Percentiles rank a stretch among this genome's conserved stretches.
Evolutionary conservation across 2,888 invertebrate species (phyloP).

Genomic region (Pollenia griseotomentosa): DNA sequence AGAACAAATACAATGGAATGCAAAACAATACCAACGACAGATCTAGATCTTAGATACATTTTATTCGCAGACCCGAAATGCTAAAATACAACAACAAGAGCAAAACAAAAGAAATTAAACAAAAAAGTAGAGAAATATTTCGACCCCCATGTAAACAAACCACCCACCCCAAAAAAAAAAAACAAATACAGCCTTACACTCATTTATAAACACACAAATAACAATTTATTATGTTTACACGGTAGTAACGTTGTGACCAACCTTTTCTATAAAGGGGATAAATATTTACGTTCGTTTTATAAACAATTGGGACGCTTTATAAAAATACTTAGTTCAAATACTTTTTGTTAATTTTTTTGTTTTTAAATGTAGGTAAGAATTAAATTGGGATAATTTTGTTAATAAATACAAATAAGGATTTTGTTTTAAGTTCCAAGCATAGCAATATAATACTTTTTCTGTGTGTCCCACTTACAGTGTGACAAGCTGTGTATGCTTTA

Average conservation of each 20-base stretch:
- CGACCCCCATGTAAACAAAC: conserved; percentile 54
- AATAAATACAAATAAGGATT: too few relatives aligned
- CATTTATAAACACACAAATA: neutral
- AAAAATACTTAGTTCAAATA: too few relatives aligned
- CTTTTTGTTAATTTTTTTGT: too few relatives aligned
- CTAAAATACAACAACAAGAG: conserved; percentile 28
- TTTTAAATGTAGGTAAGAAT: too few relatives aligned
- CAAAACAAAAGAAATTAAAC: conserved; percentile 9
- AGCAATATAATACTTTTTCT: too few relatives aligned
- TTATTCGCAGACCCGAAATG: conserved; percentile 40
- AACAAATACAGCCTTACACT: too few relatives aligned
- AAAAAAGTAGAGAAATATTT: conserved; percentile 5
- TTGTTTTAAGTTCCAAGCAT: too few relatives aligned
- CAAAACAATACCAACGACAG: conserved; percentile 14
- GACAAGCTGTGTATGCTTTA: too few relatives aligned
- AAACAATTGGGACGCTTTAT: neutral
- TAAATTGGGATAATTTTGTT: too few relatives aligned
- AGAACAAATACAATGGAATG: conserved; percentile 6
- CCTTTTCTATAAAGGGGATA: neutral
- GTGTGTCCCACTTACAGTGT: too few relatives aligned
- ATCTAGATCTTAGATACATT: conserved; percentile 48
- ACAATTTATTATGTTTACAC: conserved; percentile 35
- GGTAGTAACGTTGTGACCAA: conserved; percentile 25
- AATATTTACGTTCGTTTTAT: neutral
- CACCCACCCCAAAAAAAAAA: conserved; percentile 46